phyloP scores from a whole-genome alignment of 2,797 vertebrate species.

The Neosilurus mollespiculum region DNA sequence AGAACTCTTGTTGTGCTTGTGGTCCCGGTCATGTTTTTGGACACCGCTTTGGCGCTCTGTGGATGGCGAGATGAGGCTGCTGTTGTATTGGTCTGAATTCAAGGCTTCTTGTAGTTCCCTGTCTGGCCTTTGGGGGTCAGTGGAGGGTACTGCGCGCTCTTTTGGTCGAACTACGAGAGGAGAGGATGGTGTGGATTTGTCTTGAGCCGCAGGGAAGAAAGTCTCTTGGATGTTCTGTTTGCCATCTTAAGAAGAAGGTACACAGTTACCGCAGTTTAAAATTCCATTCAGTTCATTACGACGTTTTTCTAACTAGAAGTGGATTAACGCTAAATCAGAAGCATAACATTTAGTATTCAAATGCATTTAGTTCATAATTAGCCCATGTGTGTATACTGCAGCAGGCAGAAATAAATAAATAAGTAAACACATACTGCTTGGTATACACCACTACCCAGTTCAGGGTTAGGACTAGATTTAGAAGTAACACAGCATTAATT shows the following conservation, averaged over 20 bases:
- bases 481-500: too few relatives aligned
- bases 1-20: slow-evolving; percentile 62
- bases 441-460: too few relatives aligned
- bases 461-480: too few relatives aligned
- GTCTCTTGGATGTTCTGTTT: slow-evolving; percentile 60
- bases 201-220: slow-evolving; percentile 45
- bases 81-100: slow-evolving; percentile 67
- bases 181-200: slow-evolving; percentile 64
- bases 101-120: slow-evolving; percentile 57
- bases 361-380: background rate
- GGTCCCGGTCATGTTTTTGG: slow-evolving; percentile 72
- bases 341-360: background rate
- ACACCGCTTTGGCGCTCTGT: slow-evolving; percentile 59
- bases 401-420: too few relatives aligned
- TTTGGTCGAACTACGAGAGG: slow-evolving; percentile 86
- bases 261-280: background rate
- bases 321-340: background rate
- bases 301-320: background rate
- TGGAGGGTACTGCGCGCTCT: slow-evolving; percentile 68
- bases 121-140: slow-evolving; percentile 62
- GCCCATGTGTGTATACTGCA: too few relatives aligned
- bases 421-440: too few relatives aligned
- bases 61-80: slow-evolving; percentile 58
- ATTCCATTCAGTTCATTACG: background rate
- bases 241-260: slow-evolving; percentile 61